Conservation (phyloP, 2,888 invertebrate genomes). For the Scotopteryx bipunctaria region DNA sequence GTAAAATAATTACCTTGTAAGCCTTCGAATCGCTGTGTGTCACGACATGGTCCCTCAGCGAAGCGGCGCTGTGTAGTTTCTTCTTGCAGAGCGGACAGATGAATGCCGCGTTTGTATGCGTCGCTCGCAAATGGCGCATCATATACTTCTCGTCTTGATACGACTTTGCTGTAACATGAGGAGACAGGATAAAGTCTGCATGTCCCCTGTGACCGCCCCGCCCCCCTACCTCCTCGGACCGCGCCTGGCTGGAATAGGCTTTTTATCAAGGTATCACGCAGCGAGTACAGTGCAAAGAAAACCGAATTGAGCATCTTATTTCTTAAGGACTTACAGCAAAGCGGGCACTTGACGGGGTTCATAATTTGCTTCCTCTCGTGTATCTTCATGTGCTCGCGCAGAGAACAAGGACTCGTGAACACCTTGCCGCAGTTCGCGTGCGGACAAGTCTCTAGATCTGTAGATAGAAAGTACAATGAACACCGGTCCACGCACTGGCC, state of each 20-base stretch:
- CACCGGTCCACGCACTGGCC: no score
- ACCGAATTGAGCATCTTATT: no score
- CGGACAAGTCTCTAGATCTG: slow-evolving; percentile 77
- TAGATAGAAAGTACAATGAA: no score
- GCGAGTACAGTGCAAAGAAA: no score
- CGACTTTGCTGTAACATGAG: slow-evolving; percentile 31
- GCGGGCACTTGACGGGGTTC: slow-evolving; percentile 67
- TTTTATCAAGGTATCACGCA: no score
- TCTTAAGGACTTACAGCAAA: slow-evolving; percentile 81
- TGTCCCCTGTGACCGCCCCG: no score
- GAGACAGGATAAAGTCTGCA: no score
- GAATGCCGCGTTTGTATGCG: slow-evolving; percentile 68
- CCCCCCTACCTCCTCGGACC: no score
- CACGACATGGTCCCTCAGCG: slow-evolving; percentile 73
- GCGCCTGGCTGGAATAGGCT: no score
- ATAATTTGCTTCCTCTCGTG: slow-evolving; percentile 57
- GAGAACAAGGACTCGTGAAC: slow-evolving; percentile 80
- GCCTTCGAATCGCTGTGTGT: slow-evolving; percentile 75
- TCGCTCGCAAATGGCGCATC: slow-evolving; percentile 76
- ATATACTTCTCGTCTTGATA: slow-evolving; percentile 79
- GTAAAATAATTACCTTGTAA: slow-evolving; percentile 67
- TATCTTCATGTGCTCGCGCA: slow-evolving; percentile 80
- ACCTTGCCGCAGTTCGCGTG: slow-evolving; percentile 67
- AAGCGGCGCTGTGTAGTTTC: slow-evolving; percentile 57
- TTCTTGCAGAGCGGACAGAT: slow-evolving; percentile 76